These are phyloP conservation scores for Gasterosteus nipponicus DNA, from an alignment of 2,113 vertebrate species.

Conservation along the genomic window DNA sequence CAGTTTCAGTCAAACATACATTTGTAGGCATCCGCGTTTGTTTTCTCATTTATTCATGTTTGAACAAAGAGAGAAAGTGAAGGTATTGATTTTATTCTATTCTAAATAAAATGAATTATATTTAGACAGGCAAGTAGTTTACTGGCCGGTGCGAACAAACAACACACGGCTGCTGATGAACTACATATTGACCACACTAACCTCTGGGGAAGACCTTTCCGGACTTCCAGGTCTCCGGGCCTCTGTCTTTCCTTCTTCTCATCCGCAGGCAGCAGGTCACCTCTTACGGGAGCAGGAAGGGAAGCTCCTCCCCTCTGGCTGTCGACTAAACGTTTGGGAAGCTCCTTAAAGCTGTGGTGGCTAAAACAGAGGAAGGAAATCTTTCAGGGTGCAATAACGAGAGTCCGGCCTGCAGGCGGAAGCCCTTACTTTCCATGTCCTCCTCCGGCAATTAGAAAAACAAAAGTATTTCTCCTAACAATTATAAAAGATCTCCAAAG, in stretches of 20 bases:
- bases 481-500: not conserved
- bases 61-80: not conserved
- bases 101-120: not conserved
- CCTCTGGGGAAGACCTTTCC: constrained; percentile 34
- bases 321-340: constrained; percentile 63
- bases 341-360: constrained; percentile 79
- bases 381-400: not conserved
- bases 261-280: not conserved
- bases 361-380: constrained; percentile 61
- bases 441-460: not conserved
- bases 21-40: not conserved
- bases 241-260: not conserved
- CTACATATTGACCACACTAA: constrained; percentile 60
- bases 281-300: not conserved
- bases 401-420: not conserved
- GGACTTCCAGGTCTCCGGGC: not conserved
- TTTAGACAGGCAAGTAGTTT: not conserved
- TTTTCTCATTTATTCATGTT: no score
- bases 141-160: not conserved
- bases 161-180: not conserved
- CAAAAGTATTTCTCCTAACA: not conserved
- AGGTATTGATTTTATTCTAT: not conserved
- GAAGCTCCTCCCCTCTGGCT: constrained; percentile 26
- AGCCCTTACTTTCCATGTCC: not conserved
- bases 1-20: not conserved